phyloP scores from a whole-genome alignment of 1,140 invertebrate genomes.

The Zaprionus camerounensis region DNA sequence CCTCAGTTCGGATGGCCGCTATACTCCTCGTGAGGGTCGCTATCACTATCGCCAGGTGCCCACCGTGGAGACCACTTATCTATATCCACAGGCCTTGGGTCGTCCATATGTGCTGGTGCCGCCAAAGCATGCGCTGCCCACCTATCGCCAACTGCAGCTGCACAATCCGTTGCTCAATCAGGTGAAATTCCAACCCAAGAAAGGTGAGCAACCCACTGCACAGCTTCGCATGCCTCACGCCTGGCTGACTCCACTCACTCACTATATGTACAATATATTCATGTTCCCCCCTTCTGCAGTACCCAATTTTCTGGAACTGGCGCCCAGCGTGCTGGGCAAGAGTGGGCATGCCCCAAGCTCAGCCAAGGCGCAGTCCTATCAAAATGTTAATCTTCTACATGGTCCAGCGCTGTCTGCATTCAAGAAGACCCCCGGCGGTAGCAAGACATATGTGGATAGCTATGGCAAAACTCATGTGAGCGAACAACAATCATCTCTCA shows the following conservation, averaged over 20 bases:
- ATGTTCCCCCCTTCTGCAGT: slow-evolving; percentile 30
- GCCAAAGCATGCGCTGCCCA: slow-evolving; percentile 63
- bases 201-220: slow-evolving; percentile 52
- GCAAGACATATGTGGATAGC: slow-evolving; percentile 77
- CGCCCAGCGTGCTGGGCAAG: slow-evolving; percentile 70
- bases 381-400: slow-evolving; percentile 77
- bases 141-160: slow-evolving; percentile 74
- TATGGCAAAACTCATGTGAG: slow-evolving; percentile 78
- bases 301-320: slow-evolving; percentile 74
- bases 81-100: slow-evolving; percentile 80
- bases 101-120: slow-evolving; percentile 62
- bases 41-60: slow-evolving; percentile 74
- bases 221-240: slow-evolving; percentile 13
- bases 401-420: slow-evolving; percentile 61
- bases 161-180: slow-evolving; percentile 81
- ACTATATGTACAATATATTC: neutral
- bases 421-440: slow-evolving; percentile 68
- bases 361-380: slow-evolving; percentile 74
- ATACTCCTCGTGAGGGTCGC: slow-evolving; percentile 69
- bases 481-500: neutral
- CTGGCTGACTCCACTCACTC: slow-evolving; percentile 25
- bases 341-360: slow-evolving; percentile 54
- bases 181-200: slow-evolving; percentile 79
- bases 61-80: slow-evolving; percentile 80
- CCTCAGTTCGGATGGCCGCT: slow-evolving; percentile 79